Evolutionary conservation across 2,797 vertebrate genomes (phyloP).

Genomic region (Muraenolepis orangiensis): DNA sequence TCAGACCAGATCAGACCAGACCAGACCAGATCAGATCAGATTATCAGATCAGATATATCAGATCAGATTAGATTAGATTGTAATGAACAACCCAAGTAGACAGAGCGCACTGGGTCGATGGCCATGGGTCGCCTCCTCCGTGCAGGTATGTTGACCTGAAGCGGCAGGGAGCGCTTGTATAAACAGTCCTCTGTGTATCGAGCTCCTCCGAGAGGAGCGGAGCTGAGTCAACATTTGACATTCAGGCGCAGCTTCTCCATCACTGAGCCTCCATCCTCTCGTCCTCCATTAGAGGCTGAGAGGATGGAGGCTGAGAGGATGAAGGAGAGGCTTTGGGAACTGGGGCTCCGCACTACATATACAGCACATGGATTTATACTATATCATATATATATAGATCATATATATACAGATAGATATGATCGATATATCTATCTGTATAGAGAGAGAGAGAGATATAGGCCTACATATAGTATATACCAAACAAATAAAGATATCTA

Average conservation of each 20-base stretch:
- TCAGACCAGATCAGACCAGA: too few species aligned
- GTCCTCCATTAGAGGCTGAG: too few species aligned
- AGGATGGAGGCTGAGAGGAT: conserved; percentile 27
- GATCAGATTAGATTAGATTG: too few species aligned
- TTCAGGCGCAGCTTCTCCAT: conserved; percentile 29
- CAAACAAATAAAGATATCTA: too few species aligned
- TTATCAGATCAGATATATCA: too few species aligned
- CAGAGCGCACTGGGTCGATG: too few species aligned
- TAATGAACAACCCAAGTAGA: too few species aligned
- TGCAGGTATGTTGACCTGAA: conserved; percentile 50
- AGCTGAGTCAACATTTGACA: conserved; percentile 67
- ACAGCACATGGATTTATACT: background rate
- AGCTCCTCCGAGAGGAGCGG: conserved; percentile 53
- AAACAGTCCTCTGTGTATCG: conserved; percentile 40
- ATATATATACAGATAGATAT: background rate
- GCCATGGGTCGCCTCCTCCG: conserved; percentile 47
- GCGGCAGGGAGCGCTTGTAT: conserved; percentile 46
- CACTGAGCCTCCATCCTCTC: background rate
- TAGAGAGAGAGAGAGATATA: too few species aligned
- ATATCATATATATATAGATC: background rate
- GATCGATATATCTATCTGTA: too few species aligned
- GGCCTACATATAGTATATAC: background rate
- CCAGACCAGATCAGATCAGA: too few species aligned
- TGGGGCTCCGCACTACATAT: background rate
- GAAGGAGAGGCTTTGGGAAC: conserved; percentile 21